A percentile compares a stretch with the other conserved stretches of the same genome.
phyloP scores from a whole-genome alignment of 2,113 vertebrate species.

The Zonotrichia leucophrys region DNA sequence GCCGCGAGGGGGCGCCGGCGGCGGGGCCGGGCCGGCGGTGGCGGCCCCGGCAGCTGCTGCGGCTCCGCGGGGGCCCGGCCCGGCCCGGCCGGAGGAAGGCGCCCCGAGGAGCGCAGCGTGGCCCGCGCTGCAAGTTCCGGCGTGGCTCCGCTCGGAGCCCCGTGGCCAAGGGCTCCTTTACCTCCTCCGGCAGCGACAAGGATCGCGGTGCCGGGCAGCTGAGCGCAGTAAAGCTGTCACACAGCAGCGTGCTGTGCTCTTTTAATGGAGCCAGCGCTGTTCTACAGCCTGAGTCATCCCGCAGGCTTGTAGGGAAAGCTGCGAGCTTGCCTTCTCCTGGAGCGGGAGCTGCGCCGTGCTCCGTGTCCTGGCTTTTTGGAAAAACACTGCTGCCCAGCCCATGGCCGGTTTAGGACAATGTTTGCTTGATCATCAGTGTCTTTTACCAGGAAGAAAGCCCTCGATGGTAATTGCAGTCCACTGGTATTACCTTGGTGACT shows the following conservation, averaged over 20 bases:
- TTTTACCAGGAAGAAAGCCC: neutral
- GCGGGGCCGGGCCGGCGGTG: too few relatives aligned
- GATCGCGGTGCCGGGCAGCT: neutral
- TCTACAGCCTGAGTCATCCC: neutral
- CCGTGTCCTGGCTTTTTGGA: accelerated
- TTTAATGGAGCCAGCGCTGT: neutral
- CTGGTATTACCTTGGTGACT: neutral
- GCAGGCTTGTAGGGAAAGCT: neutral
- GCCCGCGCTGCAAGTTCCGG: neutral
- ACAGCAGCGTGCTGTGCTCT: neutral
- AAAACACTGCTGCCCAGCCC: neutral
- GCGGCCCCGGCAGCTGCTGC: neutral
- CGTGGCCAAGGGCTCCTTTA: neutral
- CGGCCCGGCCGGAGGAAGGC: neutral
- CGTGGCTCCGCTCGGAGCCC: neutral
- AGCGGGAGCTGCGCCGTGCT: accelerated
- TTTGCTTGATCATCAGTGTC: neutral
- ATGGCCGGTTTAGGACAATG: accelerated
- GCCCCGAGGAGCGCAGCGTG: neutral
- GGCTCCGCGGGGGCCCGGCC: neutral
- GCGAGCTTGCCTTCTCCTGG: neutral
- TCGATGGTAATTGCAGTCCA: neutral
- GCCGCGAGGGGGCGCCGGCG: too few relatives aligned
- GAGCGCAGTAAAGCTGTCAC: neutral
- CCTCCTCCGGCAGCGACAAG: neutral